Evolutionary conservation across 2,888 invertebrate species (phyloP).

Genomic region (Julus scandinavius): DNA sequence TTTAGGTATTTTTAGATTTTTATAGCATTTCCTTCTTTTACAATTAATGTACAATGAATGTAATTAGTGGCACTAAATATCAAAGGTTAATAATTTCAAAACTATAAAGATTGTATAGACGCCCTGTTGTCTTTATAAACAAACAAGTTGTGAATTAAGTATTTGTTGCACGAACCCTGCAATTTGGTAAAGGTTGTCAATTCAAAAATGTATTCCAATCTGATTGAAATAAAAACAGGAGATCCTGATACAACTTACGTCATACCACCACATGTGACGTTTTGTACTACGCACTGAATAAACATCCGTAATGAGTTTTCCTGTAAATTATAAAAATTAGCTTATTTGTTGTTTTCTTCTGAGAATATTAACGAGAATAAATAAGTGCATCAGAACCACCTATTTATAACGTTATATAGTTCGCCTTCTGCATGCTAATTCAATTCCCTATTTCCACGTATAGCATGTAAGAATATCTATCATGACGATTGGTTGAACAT

Average conservation of each 20-base stretch:
- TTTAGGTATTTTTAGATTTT: neutral
- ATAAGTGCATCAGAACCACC: neutral
- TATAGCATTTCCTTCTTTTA: too few relatives aligned
- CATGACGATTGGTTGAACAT: neutral
- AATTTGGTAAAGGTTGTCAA: neutral
- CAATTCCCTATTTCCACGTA: neutral
- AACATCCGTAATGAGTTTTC: too few relatives aligned
- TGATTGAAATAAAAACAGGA: neutral
- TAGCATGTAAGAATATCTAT: neutral
- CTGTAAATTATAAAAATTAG: too few relatives aligned
- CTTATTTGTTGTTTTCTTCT: neutral
- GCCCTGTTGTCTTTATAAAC: neutral
- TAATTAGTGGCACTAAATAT: neutral
- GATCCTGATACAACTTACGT: neutral
- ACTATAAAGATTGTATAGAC: neutral
- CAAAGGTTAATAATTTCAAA: too few relatives aligned
- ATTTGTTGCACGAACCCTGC: neutral
- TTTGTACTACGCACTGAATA: too few relatives aligned
- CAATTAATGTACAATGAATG: neutral
- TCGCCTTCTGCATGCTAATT: neutral
- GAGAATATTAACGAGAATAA: neutral
- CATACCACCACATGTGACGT: neutral
- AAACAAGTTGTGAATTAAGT: neutral
- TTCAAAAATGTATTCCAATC: neutral
- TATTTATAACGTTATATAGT: neutral